phyloP scores from a whole-genome alignment of 2,113 vertebrate genomes.

The Junco hyemalis region DNA sequence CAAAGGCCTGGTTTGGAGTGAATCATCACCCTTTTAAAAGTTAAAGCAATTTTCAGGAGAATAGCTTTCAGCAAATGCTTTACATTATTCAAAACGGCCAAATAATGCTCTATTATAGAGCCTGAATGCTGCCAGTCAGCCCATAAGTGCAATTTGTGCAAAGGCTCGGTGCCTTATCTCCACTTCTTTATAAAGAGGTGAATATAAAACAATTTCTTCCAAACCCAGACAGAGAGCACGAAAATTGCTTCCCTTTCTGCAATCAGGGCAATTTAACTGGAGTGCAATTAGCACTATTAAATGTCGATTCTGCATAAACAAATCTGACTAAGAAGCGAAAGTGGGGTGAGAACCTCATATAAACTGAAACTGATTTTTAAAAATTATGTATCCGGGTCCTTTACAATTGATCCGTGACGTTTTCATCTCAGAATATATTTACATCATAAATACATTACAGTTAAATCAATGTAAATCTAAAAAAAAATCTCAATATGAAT shows the following conservation, averaged over 20 bases:
- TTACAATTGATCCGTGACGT: constrained; percentile 84
- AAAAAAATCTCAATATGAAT: constrained; percentile 60
- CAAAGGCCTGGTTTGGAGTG: constrained; percentile 90
- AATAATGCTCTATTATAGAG: constrained; percentile 99
- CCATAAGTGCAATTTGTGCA: constrained; percentile 95
- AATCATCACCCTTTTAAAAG: constrained; percentile 97
- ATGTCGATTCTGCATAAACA: constrained; percentile 95
- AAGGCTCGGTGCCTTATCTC: constrained; percentile 90
- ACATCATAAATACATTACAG: constrained; percentile 77
- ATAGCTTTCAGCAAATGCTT: constrained; percentile 91
- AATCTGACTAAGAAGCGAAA: constrained; percentile 89
- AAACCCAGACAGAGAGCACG: constrained; percentile 88
- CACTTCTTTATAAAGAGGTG: constrained; percentile 93
- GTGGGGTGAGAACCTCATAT: constrained; percentile 84
- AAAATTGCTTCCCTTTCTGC: constrained; percentile 97
- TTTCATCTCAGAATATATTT: constrained; percentile 81
- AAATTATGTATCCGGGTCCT: constrained; percentile 83
- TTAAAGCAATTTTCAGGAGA: constrained; percentile 99
- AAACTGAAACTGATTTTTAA: constrained; percentile 83
- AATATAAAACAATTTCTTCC: constrained; percentile 99
- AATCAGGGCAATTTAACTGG: constrained; percentile 98
- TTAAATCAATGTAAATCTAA: constrained; percentile 72
- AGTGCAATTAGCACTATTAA: constrained; percentile 98
- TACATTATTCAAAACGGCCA: constrained; percentile 98
- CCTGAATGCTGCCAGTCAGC: constrained; percentile 97